These are phyloP conservation scores for Mimachlamys varia DNA, from an alignment of 2,888 invertebrate genomes.

Conservation along the genomic window DNA sequence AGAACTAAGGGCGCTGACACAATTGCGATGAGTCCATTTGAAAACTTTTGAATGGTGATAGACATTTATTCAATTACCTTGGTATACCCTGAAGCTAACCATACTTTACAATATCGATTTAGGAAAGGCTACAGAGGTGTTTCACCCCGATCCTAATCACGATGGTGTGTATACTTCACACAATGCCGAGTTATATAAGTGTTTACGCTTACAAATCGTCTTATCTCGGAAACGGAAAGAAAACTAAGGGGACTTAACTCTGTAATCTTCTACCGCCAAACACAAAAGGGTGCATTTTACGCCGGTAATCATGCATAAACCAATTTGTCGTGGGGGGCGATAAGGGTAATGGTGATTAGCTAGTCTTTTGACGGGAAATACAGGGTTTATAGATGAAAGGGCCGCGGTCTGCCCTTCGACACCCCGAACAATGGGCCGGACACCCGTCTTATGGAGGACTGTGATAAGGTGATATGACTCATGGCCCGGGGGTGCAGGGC, in stretches of 20 bases:
- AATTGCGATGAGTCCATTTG: too few relatives aligned
- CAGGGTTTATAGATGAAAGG: neutral
- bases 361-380: neutral
- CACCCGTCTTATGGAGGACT: neutral
- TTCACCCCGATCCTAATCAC: neutral
- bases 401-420: neutral
- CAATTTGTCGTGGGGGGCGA: constrained; percentile 2
- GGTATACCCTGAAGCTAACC: neutral
- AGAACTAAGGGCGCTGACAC: too few relatives aligned
- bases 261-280: constrained; percentile 26
- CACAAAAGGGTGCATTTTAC: constrained; percentile 24
- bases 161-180: neutral
- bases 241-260: constrained; percentile 10
- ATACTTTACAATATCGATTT: neutral
- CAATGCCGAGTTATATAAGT: neutral
- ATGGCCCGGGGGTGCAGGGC: constrained; percentile 5
- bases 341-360: constrained; percentile 18
- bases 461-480: neutral
- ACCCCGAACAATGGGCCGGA: neutral
- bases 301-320: constrained; percentile 20
- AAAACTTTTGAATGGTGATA: too few relatives aligned
- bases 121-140: constrained; percentile 6
- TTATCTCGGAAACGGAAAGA: constrained; percentile 6
- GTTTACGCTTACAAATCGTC: neutral
- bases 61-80: too few relatives aligned